These are phyloP conservation scores for Labeo rohita DNA, from an alignment of 2,113 vertebrate genomes.

Conservation along the genomic window DNA sequence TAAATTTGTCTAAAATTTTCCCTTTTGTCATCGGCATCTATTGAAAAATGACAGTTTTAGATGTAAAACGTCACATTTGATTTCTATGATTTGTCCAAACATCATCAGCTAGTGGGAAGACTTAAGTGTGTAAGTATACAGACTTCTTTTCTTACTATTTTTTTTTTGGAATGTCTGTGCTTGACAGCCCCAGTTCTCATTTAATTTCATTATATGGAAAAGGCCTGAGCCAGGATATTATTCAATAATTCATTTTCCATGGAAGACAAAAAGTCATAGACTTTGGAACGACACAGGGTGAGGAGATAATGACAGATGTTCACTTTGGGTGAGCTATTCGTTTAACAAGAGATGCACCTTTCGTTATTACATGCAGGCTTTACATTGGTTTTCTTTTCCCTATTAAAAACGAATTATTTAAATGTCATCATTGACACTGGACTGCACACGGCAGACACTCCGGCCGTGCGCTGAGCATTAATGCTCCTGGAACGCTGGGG, in stretches of 20 bases:
- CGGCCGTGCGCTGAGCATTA: not conserved
- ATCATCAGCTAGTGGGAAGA: not conserved
- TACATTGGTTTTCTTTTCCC: not conserved
- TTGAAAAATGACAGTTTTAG: not conserved
- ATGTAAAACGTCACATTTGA: not conserved
- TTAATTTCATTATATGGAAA: not conserved
- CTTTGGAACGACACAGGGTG: not conserved
- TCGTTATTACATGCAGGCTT: not conserved
- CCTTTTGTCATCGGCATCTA: not conserved
- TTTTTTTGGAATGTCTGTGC: not conserved
- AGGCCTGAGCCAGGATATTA: not conserved
- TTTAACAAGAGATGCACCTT: not conserved
- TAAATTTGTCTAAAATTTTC: not conserved
- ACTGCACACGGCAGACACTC: not conserved
- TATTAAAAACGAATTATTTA: not conserved
- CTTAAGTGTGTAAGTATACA: not conserved
- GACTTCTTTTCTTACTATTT: not conserved
- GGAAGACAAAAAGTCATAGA: not conserved
- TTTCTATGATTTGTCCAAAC: not conserved
- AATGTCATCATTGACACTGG: not conserved
- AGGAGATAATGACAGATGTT: not conserved
- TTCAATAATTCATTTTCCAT: not conserved
- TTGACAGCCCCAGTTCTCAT: not conserved
- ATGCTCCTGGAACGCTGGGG: constrained; percentile 28
- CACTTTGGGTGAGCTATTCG: not conserved